Evolutionary conservation across 2,113 vertebrate genomes (phyloP).

Genomic region (Oreocharis arfaki): DNA sequence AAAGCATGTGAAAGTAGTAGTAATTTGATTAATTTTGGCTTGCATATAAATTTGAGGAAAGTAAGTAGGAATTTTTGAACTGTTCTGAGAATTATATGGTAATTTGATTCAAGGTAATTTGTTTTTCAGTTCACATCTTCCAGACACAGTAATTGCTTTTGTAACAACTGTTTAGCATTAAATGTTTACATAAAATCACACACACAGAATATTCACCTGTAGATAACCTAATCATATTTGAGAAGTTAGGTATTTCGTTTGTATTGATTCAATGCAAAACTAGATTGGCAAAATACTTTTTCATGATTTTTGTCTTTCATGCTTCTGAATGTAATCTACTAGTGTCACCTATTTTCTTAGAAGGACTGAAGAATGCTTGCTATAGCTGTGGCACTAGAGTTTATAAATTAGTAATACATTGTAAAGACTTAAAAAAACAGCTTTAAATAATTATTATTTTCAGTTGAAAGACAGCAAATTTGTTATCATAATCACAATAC

Average conservation of each 20-base stretch:
- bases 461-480: neutral
- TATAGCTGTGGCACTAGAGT: neutral
- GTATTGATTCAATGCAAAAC: neutral
- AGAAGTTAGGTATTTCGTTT: neutral
- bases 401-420: neutral
- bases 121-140: constrained; percentile 12
- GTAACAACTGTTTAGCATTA: neutral
- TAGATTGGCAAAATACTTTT: neutral
- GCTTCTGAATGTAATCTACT: neutral
- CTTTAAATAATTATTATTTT: neutral
- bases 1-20: neutral
- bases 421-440: neutral
- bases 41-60: neutral
- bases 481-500: neutral
- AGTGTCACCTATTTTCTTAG: neutral
- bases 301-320: neutral
- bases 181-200: neutral
- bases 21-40: neutral
- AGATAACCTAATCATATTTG: neutral
- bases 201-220: neutral
- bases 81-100: neutral
- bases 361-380: neutral
- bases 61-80: neutral
- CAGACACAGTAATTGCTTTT: neutral
- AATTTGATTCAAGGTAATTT: constrained; percentile 34